phyloP scores from a whole-genome alignment of 1,140 invertebrate species.

The Oreohelix idahoensis region DNA sequence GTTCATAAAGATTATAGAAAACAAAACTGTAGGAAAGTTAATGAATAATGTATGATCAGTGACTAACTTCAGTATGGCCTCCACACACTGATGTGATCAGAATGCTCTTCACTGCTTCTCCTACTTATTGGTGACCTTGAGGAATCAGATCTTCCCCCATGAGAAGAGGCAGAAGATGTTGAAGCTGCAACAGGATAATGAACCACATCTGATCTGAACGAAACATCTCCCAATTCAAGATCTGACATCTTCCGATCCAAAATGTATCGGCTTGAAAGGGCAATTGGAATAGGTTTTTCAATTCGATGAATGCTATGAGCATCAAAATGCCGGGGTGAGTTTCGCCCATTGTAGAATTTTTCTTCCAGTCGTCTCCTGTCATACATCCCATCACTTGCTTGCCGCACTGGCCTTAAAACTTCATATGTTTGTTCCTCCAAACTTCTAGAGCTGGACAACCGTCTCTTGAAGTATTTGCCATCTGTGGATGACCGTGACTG shows the following conservation, averaged over 20 bases:
- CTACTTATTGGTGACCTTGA: slow-evolving; percentile 43
- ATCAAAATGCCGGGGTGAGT: neutral
- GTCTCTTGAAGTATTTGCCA: slow-evolving; percentile 36
- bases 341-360: neutral
- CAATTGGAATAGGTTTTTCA: slow-evolving; percentile 39
- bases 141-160: slow-evolving; percentile 21
- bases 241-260: slow-evolving; percentile 39
- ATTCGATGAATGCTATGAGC: slow-evolving; percentile 2
- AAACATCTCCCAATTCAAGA: slow-evolving; percentile 40
- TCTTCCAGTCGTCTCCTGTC: slow-evolving; percentile 37
- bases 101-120: slow-evolving; percentile 43
- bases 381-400: slow-evolving; percentile 40
- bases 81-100: slow-evolving; percentile 54
- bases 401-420: neutral
- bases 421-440: slow-evolving; percentile 12
- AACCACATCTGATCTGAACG: slow-evolving; percentile 39
- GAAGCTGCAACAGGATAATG: slow-evolving; percentile 19
- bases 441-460: slow-evolving; percentile 18
- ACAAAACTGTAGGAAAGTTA: neutral
- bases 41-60: no score
- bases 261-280: slow-evolving; percentile 23
- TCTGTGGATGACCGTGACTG: slow-evolving; percentile 47
- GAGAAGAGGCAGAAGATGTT: slow-evolving; percentile 42
- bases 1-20: neutral
- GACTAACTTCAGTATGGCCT: slow-evolving; percentile 56